phyloP scores from a whole-genome alignment of 2,888 invertebrate species.

The Lypha dubia region DNA sequence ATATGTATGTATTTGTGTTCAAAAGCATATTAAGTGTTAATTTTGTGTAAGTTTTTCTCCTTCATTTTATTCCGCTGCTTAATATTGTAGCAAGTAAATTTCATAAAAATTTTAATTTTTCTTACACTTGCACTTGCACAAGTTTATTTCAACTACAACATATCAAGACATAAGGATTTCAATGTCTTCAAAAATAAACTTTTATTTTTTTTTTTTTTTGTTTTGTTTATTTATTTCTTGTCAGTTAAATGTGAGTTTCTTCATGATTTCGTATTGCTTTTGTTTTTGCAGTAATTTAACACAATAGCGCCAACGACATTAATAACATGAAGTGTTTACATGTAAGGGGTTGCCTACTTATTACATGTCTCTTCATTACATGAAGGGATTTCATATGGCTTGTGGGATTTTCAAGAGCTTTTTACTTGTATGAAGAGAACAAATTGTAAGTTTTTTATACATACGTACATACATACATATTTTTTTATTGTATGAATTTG shows the following conservation, averaged over 20 bases:
- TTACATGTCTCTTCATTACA: slow-evolving; percentile 45
- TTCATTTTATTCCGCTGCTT: neutral
- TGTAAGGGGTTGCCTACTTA: slow-evolving; percentile 44
- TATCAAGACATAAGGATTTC: slow-evolving; percentile 51
- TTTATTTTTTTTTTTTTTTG: too few relatives aligned
- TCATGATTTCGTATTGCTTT: slow-evolving; percentile 23
- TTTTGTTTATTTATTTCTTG: slow-evolving; percentile 29
- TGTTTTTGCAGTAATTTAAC: slow-evolving; percentile 48
- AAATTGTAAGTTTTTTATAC: slow-evolving; percentile 24
- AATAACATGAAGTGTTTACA: slow-evolving; percentile 29
- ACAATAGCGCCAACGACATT: slow-evolving; percentile 23
- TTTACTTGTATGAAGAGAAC: slow-evolving; percentile 13
- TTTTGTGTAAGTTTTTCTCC: slow-evolving; percentile 50
- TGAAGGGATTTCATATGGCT: slow-evolving; percentile 61
- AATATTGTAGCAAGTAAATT: slow-evolving; percentile 37
- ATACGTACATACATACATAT: slow-evolving; percentile 26
- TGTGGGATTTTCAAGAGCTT: slow-evolving; percentile 67
- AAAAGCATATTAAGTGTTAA: slow-evolving; percentile 67
- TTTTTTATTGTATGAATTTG: slow-evolving; percentile 45
- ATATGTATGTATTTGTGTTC: slow-evolving; percentile 8
- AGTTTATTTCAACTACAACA: slow-evolving; percentile 16
- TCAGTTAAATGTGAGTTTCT: slow-evolving; percentile 22
- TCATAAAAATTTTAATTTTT: slow-evolving; percentile 43
- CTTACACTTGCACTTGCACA: slow-evolving; percentile 34
- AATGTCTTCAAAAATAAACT: slow-evolving; percentile 48